A percentile compares a stretch with the other conserved stretches of the same genome.
Evolutionary conservation across 2,888 invertebrate species (phyloP).

Genomic region (Tridacna crocea): DNA sequence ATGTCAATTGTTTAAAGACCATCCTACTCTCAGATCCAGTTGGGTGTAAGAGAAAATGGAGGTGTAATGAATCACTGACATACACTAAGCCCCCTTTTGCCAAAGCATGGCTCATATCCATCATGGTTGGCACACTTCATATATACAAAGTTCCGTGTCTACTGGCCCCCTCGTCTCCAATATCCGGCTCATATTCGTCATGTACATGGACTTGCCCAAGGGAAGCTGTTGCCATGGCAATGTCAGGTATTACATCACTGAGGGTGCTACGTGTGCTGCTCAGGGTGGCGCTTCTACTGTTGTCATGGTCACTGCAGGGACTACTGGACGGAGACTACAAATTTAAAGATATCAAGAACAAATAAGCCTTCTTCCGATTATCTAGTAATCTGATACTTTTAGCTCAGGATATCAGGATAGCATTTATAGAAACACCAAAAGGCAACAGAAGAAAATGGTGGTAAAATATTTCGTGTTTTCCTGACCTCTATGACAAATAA

Average conservation of each 20-base stretch:
- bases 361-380: too few relatives aligned
- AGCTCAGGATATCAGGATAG: too few relatives aligned
- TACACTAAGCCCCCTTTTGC: too few relatives aligned
- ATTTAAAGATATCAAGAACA: not conserved
- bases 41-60: too few relatives aligned
- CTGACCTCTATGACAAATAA: too few relatives aligned
- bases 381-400: too few relatives aligned
- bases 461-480: not conserved
- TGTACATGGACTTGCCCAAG: conserved; percentile 87
- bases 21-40: too few relatives aligned
- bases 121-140: conserved; percentile 18
- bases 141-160: conserved; percentile 79
- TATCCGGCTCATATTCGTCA: conserved; percentile 90
- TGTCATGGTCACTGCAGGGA: conserved; percentile 87
- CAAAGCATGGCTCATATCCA: too few relatives aligned
- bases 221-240: conserved; percentile 91
- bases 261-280: conserved; percentile 84
- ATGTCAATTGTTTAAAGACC: too few relatives aligned
- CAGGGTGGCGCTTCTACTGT: conserved; percentile 57
- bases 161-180: conserved; percentile 88
- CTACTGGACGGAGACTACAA: conserved; percentile 66
- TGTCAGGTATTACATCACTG: conserved; percentile 94
- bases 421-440: too few relatives aligned
- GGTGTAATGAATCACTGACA: too few relatives aligned
- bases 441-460: not conserved